Base-by-base conservation (phyloP, 1,140 invertebrate species). In the Brachionus plicatilis region DNA sequence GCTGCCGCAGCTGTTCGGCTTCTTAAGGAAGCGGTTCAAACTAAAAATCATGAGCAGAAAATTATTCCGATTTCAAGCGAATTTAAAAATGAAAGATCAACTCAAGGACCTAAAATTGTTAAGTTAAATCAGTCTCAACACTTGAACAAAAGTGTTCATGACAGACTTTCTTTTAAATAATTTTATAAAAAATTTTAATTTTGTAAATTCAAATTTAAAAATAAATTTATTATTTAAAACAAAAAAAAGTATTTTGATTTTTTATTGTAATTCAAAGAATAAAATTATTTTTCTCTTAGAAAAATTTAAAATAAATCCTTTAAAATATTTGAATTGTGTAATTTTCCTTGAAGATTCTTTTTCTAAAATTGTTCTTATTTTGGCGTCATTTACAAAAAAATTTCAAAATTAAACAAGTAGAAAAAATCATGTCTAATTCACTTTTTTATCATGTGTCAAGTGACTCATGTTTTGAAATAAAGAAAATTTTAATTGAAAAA, bases 91-190 rank as follows among this genome's bases (percentile, higher is more conserved):
- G 70, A 45, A 75, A 45, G 17, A 3, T 43, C 33, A 50, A 76
- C 43, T 24, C 20, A 76, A 47, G 7, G 1, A 17, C 9, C 72
- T 0, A 76, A 76, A 53, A 29, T 76, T 37, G 47, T 50, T 14
- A 20, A 27, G 43, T 27, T 50, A 27, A 76, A 76, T 76, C 72
- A 76, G 27, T 17, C 72, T 11, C 24, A 50, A 33, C 33, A n/a
- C 43, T 20, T 75, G n/a, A 50, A 47, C 20, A 76, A 47, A 50
- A 76, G 72, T 27, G 45, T 76, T 76, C 72, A 76, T 50, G 24
- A 76, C 11, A 47, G 72, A 29, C 47, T 76, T 14, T 53, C 72
- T 27, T 76, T 76, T 76, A 76, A 76, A 27, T 37, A 76, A 33
- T 76, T 24, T 20, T 60, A 12, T 47, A 47, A 53, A 53, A 53